Percentiles rank a stretch among this genome's conserved stretches.
phyloP scores from a whole-genome alignment of 2,888 invertebrate genomes.

The Liodrosophila aerea region DNA sequence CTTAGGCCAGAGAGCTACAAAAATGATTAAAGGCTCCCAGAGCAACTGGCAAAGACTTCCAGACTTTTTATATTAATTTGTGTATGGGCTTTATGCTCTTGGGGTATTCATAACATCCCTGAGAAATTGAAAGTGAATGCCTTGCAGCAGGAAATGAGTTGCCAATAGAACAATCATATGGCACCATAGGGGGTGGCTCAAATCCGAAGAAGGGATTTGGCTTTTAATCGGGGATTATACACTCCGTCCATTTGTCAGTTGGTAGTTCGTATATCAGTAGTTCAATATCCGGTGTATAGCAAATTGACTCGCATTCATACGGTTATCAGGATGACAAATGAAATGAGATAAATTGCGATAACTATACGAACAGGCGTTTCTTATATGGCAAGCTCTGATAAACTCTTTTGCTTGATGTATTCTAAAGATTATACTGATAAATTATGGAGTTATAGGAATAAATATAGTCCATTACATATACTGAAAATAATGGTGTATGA shows the following conservation, averaged over 20 bases:
- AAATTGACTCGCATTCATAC: background rate
- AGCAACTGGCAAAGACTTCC: slow-evolving; percentile 43
- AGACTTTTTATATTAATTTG: slow-evolving; percentile 70
- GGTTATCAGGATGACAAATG: no score
- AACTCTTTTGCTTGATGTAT: no score
- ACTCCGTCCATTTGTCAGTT: no score
- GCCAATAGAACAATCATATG: slow-evolving; percentile 73
- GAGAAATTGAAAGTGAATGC: slow-evolving; percentile 75
- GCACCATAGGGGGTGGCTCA: slow-evolving; percentile 70
- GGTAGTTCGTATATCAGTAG: slow-evolving; percentile 9
- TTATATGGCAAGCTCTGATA: no score
- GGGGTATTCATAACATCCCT: no score
- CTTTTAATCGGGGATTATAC: no score
- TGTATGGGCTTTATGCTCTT: slow-evolving; percentile 42
- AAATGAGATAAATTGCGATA: no score
- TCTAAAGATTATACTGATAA: no score
- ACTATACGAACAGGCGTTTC: no score
- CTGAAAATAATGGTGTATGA: no score
- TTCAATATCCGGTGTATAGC: slow-evolving; percentile 31
- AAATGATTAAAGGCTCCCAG: slow-evolving; percentile 69
- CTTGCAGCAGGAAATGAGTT: slow-evolving; percentile 72
- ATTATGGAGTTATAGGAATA: no score
- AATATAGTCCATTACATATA: no score
- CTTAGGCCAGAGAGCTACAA: slow-evolving; percentile 43
- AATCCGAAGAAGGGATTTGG: slow-evolving; percentile 10